A percentile compares a stretch with the other conserved stretches of the same genome.
phyloP scores from a whole-genome alignment of 2,797 vertebrate genomes.

The Darevskia mixta region DNA sequence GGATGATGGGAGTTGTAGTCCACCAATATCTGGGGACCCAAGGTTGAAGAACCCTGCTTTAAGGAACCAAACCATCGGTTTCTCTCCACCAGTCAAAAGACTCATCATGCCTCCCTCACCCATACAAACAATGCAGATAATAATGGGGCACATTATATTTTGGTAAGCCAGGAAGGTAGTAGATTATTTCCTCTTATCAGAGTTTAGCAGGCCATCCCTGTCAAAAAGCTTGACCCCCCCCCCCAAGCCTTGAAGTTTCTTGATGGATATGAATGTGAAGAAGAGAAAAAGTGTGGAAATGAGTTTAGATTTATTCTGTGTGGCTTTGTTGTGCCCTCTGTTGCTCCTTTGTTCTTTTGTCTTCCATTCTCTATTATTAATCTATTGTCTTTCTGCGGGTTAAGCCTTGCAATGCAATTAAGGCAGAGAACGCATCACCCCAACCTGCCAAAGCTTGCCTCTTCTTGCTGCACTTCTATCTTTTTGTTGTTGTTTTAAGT shows the following conservation, averaged over 20 bases:
- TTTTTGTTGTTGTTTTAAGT: slow-evolving; percentile 36
- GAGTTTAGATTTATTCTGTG: not conserved
- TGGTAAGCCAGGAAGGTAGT: not conserved
- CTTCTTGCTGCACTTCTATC: slow-evolving; percentile 18
- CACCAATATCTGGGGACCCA: too few species aligned
- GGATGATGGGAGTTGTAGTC: too few species aligned
- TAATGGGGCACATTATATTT: not conserved
- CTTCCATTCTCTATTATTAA: slow-evolving; percentile 65
- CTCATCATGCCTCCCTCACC: not conserved
- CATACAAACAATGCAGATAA: not conserved
- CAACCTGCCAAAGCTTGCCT: slow-evolving; percentile 45
- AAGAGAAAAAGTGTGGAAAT: not conserved
- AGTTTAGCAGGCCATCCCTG: not conserved
- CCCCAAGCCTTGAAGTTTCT: not conserved
- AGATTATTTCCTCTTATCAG: not conserved
- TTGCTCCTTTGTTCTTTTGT: slow-evolving; percentile 63
- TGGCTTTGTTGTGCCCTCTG: not conserved
- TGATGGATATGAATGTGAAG: not conserved
- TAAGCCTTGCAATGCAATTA: slow-evolving; percentile 62
- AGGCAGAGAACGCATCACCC: slow-evolving; percentile 62
- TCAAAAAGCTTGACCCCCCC: not conserved
- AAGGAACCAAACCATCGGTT: too few species aligned
- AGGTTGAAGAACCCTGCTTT: too few species aligned
- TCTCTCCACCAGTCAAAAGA: too few species aligned
- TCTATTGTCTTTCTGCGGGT: slow-evolving; percentile 55